Evolutionary conservation across 2,888 invertebrate genomes (phyloP), one percentile per base, ranked within the genome.

Genomic region (Trisateles emortualis): DNA sequence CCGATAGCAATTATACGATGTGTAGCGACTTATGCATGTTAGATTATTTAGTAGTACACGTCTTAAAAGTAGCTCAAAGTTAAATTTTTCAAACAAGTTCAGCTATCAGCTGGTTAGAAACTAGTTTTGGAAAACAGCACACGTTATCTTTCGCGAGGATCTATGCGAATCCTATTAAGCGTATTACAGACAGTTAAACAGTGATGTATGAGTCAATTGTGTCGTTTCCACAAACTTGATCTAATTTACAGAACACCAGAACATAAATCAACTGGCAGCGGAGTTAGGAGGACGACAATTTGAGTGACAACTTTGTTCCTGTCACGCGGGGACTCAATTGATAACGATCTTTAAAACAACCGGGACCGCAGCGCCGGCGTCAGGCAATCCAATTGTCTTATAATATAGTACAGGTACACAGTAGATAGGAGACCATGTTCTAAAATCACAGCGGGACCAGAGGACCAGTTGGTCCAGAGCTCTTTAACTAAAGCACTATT

Each of bases 301-400:
- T 71, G 72, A 72, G 68, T 68, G 66, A 71, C 68, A 72, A 51
- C 50, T 11, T 13, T 40, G 58, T 32, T 73, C 74, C 71, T 62
- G 71, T 64, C 51, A 52, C 43, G 63, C 32, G 62, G 56, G 43
- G 29, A 35, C 48, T 65, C 49, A 73, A 64, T 72, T 68, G 73
- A 54, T 61, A 58, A 72, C 40, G 53, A 59, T 56, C 53, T 50
- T 57, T 64, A 62, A 61, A 73, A 72, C 72, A 66, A 64, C 57
- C 48, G 55, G 36, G 49, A 50, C 24, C 36, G 29, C 55, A 56
- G 71, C 72, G 72, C 72, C 72, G 74, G 72, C 74, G 72, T 67
- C 59, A 45, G 26, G 43, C 59, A 53, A 50, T 53, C 40, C 52
- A 53, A 63, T 64, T 68, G 54, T 26, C 29, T 19, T 45, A 35